Evolutionary conservation across 2,888 invertebrate species (phyloP).

Genomic region (Sphinx pinastri): DNA sequence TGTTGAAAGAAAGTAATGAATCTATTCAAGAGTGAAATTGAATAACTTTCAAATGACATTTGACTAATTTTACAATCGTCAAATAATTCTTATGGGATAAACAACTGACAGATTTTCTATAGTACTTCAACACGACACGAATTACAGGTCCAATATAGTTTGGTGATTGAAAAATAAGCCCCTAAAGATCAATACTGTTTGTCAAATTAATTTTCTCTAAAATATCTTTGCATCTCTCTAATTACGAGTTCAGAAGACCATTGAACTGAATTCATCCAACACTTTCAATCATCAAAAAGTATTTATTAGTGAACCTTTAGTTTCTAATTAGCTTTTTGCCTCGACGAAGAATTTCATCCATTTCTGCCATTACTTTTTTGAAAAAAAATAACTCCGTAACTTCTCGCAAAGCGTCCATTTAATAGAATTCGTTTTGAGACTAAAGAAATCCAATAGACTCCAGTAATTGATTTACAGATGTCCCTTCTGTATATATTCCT

Average conservation of each 20-base stretch:
- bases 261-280: slow-evolving; percentile 26
- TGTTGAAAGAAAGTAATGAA: no score
- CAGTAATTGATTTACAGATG: slow-evolving; percentile 54
- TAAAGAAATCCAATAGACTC: slow-evolving; percentile 54
- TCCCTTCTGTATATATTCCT: slow-evolving; percentile 35
- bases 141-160: no score
- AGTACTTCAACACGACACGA: no score
- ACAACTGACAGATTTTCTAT: no score
- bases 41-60: no score
- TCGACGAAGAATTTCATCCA: slow-evolving; percentile 14
- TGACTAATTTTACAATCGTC: no score
- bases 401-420: slow-evolving; percentile 44
- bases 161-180: no score
- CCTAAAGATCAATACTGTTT: not conserved
- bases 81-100: no score
- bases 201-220: not conserved
- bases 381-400: slow-evolving; percentile 36
- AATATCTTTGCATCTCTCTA: not conserved
- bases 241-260: slow-evolving; percentile 18
- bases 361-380: slow-evolving; percentile 6
- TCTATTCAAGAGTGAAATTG: no score
- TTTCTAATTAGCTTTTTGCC: slow-evolving; percentile 18
- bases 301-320: slow-evolving; percentile 2
- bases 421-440: slow-evolving; percentile 51
- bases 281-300: slow-evolving; percentile 7